Conservation (phyloP, 2,888 invertebrate species). For the Hipparchia semele region DNA sequence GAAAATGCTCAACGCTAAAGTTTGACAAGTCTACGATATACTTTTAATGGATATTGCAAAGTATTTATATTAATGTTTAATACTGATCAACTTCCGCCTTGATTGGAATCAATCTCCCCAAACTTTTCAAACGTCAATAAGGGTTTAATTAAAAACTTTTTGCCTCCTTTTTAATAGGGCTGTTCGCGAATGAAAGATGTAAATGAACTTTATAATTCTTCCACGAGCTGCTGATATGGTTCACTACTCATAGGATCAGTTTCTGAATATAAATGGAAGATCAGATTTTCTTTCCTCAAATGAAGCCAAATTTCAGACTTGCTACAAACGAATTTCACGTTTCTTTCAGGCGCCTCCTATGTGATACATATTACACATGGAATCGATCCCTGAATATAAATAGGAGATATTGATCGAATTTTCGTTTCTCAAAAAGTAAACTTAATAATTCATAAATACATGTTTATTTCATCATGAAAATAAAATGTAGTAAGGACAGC, state of each 20-base stretch:
- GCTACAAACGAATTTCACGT: no score
- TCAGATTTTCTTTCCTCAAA: not conserved
- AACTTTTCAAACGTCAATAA: constrained; percentile 45
- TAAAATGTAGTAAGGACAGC: no score
- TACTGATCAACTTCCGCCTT: constrained; percentile 34
- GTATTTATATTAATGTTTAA: constrained; percentile 37
- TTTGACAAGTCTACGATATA: constrained; percentile 15
- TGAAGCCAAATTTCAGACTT: no score
- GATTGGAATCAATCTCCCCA: constrained; percentile 45
- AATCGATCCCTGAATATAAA: no score
- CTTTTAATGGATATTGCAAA: constrained; percentile 35
- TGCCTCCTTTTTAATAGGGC: constrained; percentile 35
- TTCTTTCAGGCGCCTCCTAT: no score
- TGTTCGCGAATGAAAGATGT: not conserved
- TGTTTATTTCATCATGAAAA: no score
- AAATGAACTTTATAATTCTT: not conserved
- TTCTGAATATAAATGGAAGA: not conserved
- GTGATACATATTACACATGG: no score
- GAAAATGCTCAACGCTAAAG: not conserved
- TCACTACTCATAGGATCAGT: not conserved
- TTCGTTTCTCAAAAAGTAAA: not conserved
- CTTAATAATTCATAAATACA: no score
- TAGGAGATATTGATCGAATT: not conserved
- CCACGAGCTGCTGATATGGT: not conserved
- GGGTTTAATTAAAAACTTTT: constrained; percentile 50